Base-by-base conservation (phyloP, 2,797 vertebrate genomes). In the Mormyrops boulengeri region DNA sequence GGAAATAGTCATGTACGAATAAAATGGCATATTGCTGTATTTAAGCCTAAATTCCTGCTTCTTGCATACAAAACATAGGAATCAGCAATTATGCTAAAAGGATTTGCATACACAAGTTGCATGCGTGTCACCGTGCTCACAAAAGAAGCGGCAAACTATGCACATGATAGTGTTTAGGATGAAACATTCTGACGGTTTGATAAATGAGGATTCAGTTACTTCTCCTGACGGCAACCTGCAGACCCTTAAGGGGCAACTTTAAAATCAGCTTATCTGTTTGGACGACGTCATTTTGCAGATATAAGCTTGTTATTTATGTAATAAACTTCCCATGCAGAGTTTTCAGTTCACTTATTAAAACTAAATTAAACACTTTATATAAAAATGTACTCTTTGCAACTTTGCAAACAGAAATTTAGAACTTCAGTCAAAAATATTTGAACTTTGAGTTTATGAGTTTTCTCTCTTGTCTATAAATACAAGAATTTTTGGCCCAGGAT, bases 221-320 rank as follows among this genome's bases (percentile, higher is more conserved):
- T 57, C 85, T 30, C 50, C 30, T 87, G 14, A 87, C 26, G 52
- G 26, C 34, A 91, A 92, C 91, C 80, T 49, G 89, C 92, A 94
- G 93, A 92, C 90, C 91, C 92, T 87, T 91, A 92, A 94, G 92
- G 90, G 3, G 4, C 66, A n/a, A 8, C 41, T n/a, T 47, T n/a
- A 47, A 17, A 41, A 82, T 47, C n/a, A 9, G 41, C 41, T 84
- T 84, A 44, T 47, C 80, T 85, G 2, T 14, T 47, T 84, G 19
- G 6, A 49, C 49, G 38, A 11, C 49, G 69, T 49, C 66, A 12
- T 12, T 14, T 9, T n/a, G 69, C 69, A 77, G 77, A 41, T 47
- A n/a, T 82, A 41, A 47, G 44, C 80, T 22, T 50, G 22, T 85
- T 85, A 50, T 85, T 85, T 85, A 11, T n/a, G 41, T 49, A 11